These are phyloP conservation scores for Phocoena sinus DNA, from an alignment of 2,113 vertebrate genomes.

Conservation along the genomic window DNA sequence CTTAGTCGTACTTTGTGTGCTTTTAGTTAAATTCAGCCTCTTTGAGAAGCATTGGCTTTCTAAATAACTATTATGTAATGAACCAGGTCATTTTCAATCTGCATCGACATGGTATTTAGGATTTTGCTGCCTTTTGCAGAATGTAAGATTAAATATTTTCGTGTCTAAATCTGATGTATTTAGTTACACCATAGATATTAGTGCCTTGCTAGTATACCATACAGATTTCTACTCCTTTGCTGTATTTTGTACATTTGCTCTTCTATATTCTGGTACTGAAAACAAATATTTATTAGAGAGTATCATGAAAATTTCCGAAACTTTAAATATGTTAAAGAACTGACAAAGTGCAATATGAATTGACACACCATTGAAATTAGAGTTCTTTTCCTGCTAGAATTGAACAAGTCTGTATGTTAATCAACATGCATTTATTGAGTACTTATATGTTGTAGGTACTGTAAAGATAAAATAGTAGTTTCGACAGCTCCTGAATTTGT, in stretches of 20 bases:
- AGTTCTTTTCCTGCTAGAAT: background rate
- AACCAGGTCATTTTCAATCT: background rate
- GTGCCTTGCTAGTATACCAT: background rate
- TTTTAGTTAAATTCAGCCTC: background rate
- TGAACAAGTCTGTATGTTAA: background rate
- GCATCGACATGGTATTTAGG: background rate
- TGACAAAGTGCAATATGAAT: background rate
- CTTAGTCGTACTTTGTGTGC: background rate
- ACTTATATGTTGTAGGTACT: background rate
- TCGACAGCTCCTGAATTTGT: background rate
- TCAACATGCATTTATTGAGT: background rate
- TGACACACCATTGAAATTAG: background rate
- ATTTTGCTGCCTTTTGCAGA: slow-evolving; percentile 28
- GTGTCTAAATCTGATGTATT: background rate
- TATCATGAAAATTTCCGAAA: background rate
- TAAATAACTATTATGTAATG: background rate
- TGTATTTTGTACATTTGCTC: background rate
- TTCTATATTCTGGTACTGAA: background rate
- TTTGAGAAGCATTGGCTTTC: slow-evolving; percentile 38
- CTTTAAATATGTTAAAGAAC: background rate
- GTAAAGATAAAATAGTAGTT: background rate
- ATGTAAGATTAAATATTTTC: slow-evolving; percentile 21
- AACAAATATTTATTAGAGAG: background rate
- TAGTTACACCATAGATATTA: background rate
- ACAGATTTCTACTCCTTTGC: background rate